Evolutionary conservation across 2,113 vertebrate genomes (phyloP), one percentile per base, ranked within the genome.

Genomic region (Balaeniceps rex): DNA sequence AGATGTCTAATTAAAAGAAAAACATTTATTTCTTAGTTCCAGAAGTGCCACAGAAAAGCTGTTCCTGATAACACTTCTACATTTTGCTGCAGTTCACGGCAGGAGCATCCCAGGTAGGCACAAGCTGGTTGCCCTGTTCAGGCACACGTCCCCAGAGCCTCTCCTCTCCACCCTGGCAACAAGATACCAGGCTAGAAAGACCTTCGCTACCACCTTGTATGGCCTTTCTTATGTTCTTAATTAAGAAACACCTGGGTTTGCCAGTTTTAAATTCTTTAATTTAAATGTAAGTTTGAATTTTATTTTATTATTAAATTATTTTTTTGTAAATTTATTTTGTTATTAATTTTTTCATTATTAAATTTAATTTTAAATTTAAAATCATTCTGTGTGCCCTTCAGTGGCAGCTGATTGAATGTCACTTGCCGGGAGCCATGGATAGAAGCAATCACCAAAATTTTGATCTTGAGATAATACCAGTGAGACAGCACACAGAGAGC

Each of bases 401-500:
- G 72, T 23, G 63, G 47, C 68, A 52, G 19, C 12, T 85, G 58
- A 17, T 75, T 44, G 58, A 79, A 60, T 33, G 19, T 69, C 14
- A 3, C n/a, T 89, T 72, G 25, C 65, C 60, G 71, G 57, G 40
- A 84, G 19, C 38, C 26, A 38, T 3, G 3, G 24, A 44, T 28
- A 87, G 52, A 75, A 83, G 17, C 24, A 68, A 44, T n/a, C 46
- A 65, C 21, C 65, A 81, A 78, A 76, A 78, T 66, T 81, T 89
- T 80, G 47, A 47, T 91, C 6, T 7, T 75, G 66, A 83, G 44
- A 34, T 24, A 31, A 38, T 34, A 26, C 17, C 47, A 31, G 3
- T 31, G 58, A 69, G 21, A 54, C 2, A 33, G 14, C 5, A 10
- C 4, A 4, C 2, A 64, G 24, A 7, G 21, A 3, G 2, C 24